Percentiles rank a stretch among this genome's conserved stretches.
Conservation (phyloP, 2,113 vertebrate species). For the Gila orcuttii region DNA sequence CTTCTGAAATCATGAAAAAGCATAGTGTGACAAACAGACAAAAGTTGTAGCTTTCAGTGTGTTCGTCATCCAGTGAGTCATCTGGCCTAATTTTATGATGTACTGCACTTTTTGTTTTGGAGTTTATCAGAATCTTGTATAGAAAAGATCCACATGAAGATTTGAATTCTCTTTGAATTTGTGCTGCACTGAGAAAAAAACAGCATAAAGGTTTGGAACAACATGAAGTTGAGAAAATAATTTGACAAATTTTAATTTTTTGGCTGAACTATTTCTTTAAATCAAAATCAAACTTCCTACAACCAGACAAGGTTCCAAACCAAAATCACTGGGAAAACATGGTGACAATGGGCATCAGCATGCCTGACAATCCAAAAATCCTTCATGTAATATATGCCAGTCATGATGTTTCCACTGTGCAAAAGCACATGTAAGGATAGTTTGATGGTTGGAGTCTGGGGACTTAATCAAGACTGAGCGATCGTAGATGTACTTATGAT, state of each 20-base stretch:
- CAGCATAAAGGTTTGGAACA: not conserved
- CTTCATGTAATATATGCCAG: not conserved
- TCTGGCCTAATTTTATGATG: slow-evolving; percentile 16
- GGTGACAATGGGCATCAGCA: slow-evolving; percentile 21
- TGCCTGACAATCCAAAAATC: not conserved
- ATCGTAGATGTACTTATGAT: slow-evolving; percentile 26
- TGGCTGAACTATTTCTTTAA: not conserved
- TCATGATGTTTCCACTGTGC: slow-evolving; percentile 2
- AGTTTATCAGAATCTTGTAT: slow-evolving; percentile 1
- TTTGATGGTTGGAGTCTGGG: slow-evolving; percentile 11
- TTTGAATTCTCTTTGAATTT: not conserved
- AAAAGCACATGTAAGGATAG: slow-evolving; percentile 20
- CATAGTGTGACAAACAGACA: slow-evolving; percentile 3
- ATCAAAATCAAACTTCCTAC: not conserved
- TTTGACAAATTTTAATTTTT: not conserved
- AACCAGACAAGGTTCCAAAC: not conserved
- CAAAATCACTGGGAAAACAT: slow-evolving; percentile 4
- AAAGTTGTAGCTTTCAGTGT: not conserved
- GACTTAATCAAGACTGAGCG: slow-evolving; percentile 31
- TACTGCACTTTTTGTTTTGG: not conserved
- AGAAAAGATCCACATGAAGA: not conserved
- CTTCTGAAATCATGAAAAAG: not conserved
- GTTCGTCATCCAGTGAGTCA: not conserved
- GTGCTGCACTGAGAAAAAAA: not conserved
- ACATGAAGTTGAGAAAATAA: not conserved